Base-by-base conservation (phyloP, 2,888 invertebrate species). In the Pandemis cinnamomeana region DNA sequence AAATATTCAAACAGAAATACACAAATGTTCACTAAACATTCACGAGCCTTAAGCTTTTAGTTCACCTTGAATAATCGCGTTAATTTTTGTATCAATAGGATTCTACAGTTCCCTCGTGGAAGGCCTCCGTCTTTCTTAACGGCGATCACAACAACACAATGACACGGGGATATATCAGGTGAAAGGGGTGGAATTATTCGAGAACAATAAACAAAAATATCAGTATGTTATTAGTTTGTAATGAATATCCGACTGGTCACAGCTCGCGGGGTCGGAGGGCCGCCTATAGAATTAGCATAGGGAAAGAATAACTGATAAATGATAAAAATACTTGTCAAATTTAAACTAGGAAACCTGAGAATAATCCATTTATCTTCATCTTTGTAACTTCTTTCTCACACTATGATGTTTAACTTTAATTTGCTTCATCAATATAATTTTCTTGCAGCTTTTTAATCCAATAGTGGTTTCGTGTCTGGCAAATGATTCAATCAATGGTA, bases 201-300 rank as follows among this genome's bases (percentile, higher is more conserved):
- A 69, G 42, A 64, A 70, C 42, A 66, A 68, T 60, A 68, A 53
- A 62, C 53, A 67, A 70, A 70, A 76, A 75, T 73, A 71, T 58
- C 74, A 76, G 72, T 72, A 71, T 75, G 78, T 80, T 55, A 58
- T 58, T 87, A 87, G 87, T 78, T 46, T 83, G 72, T 89, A 88
- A 89, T 58, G 58, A 11, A 27, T 86, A 83, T 83, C 86, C 86
- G 89, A 91, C 89, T 89, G 91, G 88, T 91, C 89, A 89, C 87
- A 84, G 87, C 80, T 84, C 82, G 81, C 84, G 80, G 88, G 90
- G 91, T 91, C 87, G 87, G 87, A 84, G 86, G 91, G 89, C 93
- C 93, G 92, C 92, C 93, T 93, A 92, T 93, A 92, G 91, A 83
- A 80, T 88, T 91, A 92, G 87, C 82, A 80, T 87, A 84, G 55